Percentiles rank a stretch among this genome's conserved stretches.
phyloP scores from a whole-genome alignment of 2,797 vertebrate species.

The Sebastes baramenuke region DNA sequence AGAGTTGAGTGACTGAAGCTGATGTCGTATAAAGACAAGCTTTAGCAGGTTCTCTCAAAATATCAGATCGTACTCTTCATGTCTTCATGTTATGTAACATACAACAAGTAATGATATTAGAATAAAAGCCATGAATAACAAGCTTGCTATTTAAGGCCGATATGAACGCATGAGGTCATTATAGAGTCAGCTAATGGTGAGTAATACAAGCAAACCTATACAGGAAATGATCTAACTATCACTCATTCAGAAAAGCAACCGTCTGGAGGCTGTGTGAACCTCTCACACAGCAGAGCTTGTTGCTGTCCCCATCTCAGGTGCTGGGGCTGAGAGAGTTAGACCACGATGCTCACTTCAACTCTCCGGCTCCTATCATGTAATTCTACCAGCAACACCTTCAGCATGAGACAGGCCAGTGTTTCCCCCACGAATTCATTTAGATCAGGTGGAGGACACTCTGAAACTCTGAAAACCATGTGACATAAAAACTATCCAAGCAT shows the following conservation, averaged over 20 bases:
- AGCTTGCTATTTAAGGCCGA: neutral
- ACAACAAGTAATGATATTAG: neutral
- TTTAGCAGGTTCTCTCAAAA: neutral
- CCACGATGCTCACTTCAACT: slow-evolving; percentile 37
- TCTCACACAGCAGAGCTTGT: slow-evolving; percentile 32
- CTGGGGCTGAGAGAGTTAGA: slow-evolving; percentile 11
- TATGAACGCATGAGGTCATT: neutral
- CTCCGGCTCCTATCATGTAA: neutral
- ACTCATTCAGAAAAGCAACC: slow-evolving; percentile 52
- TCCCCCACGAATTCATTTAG: neutral
- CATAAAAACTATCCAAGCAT: neutral
- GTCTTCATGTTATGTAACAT: neutral
- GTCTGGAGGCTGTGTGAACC: slow-evolving; percentile 20
- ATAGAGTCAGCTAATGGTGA: slow-evolving; percentile 5
- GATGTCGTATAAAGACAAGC: neutral
- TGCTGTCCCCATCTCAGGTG: slow-evolving; percentile 40
- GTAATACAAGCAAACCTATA: neutral
- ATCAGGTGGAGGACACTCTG: slow-evolving; percentile 7
- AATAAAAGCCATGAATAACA: neutral
- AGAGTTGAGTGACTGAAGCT: neutral
- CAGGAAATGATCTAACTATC: neutral
- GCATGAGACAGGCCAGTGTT: neutral
- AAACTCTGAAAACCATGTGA: slow-evolving; percentile 31
- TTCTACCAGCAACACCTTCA: slow-evolving; percentile 9
- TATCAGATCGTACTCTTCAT: neutral